Base-by-base conservation (phyloP, 64 coral and sea anemone species). In the Montipora capricornis region DNA sequence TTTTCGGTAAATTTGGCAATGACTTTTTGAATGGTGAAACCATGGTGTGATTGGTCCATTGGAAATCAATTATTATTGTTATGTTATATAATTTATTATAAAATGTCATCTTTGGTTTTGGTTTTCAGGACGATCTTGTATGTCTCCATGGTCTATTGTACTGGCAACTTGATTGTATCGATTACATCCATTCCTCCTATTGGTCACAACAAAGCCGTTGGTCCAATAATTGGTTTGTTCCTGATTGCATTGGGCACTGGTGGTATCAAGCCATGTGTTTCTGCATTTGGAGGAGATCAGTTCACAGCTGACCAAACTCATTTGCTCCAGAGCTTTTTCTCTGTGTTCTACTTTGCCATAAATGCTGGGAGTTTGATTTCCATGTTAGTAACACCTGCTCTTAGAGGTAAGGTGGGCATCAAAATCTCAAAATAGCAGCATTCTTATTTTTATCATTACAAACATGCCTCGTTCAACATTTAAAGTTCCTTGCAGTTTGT, bases 281-380 rank as follows among this genome's bases (percentile, higher is more conserved):
- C 93, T 0, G 96, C 96, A 68, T 98, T 98, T 95, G 96, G 96
- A 70, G 96, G 96, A 37, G 96, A 98, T 87, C 96, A 98, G 69
- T 98, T 98, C 71, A 90, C 81, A 3, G 76, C 96, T n/a, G 89
- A 95, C 67, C 96, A 98, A 66, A 76, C 92, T 73, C 87, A 88
- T 78, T 47, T 98, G 76, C 76, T 98, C 3, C 93, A 98, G 44
- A 98, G 93, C 50, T 98, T 98, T 83, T 98, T 95, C 80, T 98
- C 96, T 19, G 82, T 98, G 58, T 98, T 98, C 55, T 98, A 98
- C 79, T 98, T 98, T 95, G 85, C 96, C 14, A 98, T 98, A 68
- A 98, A 98, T 98, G 94, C 94, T 90, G 96, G 96, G 57, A 98
- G 96, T 68, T 88, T 95, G 44, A 19, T 95, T 22, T 98, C 96